Evolutionary conservation across 2,888 invertebrate species (phyloP), one percentile per base, ranked within the genome.

Genomic region (Torymus aiolomorphi): DNA sequence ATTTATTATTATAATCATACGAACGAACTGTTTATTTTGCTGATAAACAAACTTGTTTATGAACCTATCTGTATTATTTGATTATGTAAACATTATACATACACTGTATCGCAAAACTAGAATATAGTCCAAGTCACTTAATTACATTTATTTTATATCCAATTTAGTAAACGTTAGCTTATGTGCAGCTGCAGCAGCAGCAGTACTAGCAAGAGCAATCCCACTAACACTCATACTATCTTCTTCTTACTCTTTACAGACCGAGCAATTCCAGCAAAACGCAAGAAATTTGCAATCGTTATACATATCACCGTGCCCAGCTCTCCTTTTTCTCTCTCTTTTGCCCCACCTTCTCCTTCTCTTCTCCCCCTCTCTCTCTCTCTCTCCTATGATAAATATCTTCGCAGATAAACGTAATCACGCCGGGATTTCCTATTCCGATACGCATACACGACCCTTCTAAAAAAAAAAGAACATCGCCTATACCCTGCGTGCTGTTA

Each of bases 321-420:
- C 12, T 1, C 2, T 31, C 13, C 16, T 12, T 51, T 61, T n/a
- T n/a, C n/a, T 62, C 20, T n/a, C 20, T 20, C 20, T 16, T 14
- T 42, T 1, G 12, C 51, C 8, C 13, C 2, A 24, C 54, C n/a
- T n/a, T n/a, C n/a, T n/a, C n/a, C n/a, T n/a, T n/a, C n/a, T n/a
- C n/a, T n/a, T n/a, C 20, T 62, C 20, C 18, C 20, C n/a, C 20
- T 16, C 13, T 42, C 18, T 16, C 8, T 13, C 10, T 3, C 18
- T 31, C 51, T 2, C 2, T 20, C 12, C 57, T 42, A 65, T 70
- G 77, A 77, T 77, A 80, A 77, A 80, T 74, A 77, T 74, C 76
- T 62, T 12, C 49, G 20, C 18, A 31, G 66, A 66, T 75, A 80
- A 80, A 61, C 67, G 54, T 61, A 76, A 76, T 80, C 71, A 67